Evolutionary conservation across 2,113 vertebrate species (phyloP).

Genomic region (Falco punctatus): DNA sequence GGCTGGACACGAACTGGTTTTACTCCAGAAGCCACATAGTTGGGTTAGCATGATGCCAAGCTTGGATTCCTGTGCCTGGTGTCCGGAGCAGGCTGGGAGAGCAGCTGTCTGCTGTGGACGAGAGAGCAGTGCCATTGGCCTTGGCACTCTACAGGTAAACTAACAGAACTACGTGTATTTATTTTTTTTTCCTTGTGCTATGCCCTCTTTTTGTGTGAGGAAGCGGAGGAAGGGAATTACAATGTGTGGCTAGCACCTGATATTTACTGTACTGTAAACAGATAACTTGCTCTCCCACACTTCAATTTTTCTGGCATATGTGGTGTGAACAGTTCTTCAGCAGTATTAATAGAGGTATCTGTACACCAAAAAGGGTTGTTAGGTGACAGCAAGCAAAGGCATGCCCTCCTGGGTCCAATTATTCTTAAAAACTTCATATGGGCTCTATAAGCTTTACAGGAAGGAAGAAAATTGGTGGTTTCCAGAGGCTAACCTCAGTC

Average conservation of each 20-base stretch:
- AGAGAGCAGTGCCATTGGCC: background rate
- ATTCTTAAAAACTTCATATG: background rate
- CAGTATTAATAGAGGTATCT: background rate
- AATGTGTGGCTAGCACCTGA: background rate
- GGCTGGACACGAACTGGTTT: conserved; percentile 8
- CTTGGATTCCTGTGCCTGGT: background rate
- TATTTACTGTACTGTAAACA: background rate
- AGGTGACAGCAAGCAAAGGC: background rate
- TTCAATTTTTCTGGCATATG: background rate
- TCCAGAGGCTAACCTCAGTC: background rate
- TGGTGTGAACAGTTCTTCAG: background rate
- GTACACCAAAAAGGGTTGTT: background rate
- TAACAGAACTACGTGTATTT: background rate
- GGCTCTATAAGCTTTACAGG: background rate
- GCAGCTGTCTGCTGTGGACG: background rate
- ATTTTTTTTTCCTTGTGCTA: background rate
- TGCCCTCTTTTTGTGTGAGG: background rate
- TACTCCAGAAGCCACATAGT: conserved; percentile 41
- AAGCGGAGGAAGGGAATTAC: background rate
- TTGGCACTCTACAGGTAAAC: background rate
- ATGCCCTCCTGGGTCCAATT: background rate
- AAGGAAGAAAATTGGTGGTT: background rate
- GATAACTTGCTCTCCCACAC: background rate
- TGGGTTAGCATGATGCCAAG: background rate
- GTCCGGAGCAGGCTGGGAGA: background rate